Base-by-base conservation (phyloP, 2,888 invertebrate species). In the Terebella lapidaria region DNA sequence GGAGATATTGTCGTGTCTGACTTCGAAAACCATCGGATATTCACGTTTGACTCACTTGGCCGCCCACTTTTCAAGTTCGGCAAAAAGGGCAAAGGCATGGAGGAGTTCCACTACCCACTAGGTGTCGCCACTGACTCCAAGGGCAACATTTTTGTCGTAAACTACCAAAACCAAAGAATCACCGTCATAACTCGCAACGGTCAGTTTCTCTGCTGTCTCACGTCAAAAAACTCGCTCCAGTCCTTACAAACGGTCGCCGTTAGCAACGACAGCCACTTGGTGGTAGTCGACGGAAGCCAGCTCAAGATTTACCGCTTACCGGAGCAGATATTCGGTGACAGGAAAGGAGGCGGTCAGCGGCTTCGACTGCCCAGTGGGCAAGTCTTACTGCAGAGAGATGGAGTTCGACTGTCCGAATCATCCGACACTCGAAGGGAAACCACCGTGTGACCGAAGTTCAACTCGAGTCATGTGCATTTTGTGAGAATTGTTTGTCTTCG, bases 1-100 rank as follows among this genome's bases (percentile, higher is more conserved):
- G 72, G 71, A 57, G 70, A 75, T 58, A 66, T 76, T 51, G 67
- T 76, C 10, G 71, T 78, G 3, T 76, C 78, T 0, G 78, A 78
- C 63, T 74, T 73, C 30, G 74, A 75, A 1, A 68, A 72, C 27
- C 75, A 76, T 47, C 74, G 75, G 56, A 67, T 78, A 25, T 72
- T 73, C 49, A 69, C 74, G 0, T 74, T 74, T 60, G 70, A 67
- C 55, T 46, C 62, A 1, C 57, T 64, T 1, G 75, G 76, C 1
- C 56, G 63, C 28, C 67, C 67, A 52, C 64, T 75, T 20, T 68
- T 71, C 26, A 64, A 67, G 20, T 72, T 72, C 57, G 75, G 76
- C 1, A 67, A 64, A 26, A 73, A 75, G 47, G 75, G 75, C 1
- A 70, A 67, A 28, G 58, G 67, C 29, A 56, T 71, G 27, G 70